A percentile compares a stretch with the other conserved stretches of the same genome.
Evolutionary conservation across 2,888 invertebrate genomes (phyloP).

Genomic region (Diaprepes abbreviatus): DNA sequence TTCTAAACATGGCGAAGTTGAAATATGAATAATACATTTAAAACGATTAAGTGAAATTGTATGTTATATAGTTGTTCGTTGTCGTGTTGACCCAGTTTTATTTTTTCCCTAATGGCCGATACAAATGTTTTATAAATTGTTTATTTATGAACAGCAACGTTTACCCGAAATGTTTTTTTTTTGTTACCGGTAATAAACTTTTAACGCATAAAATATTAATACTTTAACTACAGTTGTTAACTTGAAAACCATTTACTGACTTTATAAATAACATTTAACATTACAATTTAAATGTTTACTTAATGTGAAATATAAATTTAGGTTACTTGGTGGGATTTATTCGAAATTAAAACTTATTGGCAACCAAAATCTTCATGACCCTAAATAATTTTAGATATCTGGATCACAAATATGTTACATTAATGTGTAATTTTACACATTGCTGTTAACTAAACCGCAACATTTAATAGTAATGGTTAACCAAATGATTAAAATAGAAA

Average conservation of each 20-base stretch:
- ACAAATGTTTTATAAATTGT: conserved; percentile 9
- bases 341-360: no score
- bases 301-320: background rate
- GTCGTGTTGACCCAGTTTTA: conserved; percentile 12
- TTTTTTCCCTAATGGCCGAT: conserved; percentile 8
- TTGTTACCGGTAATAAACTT: background rate
- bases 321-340: background rate
- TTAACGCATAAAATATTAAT: background rate
- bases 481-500: no score
- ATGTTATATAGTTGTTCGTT: conserved; percentile 6
- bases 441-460: no score
- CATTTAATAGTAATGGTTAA: no score
- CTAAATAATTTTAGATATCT: no score
- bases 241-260: background rate
- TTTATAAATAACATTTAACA: background rate
- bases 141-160: background rate
- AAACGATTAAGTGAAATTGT: background rate
- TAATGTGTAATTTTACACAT: no score
- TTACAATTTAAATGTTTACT: background rate
- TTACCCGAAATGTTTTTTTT: background rate
- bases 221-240: background rate
- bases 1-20: background rate
- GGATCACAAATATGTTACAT: no score
- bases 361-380: no score
- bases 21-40: conserved; percentile 16